phyloP scores from a whole-genome alignment of 2,113 vertebrate genomes.

The Varanus komodoensis region DNA sequence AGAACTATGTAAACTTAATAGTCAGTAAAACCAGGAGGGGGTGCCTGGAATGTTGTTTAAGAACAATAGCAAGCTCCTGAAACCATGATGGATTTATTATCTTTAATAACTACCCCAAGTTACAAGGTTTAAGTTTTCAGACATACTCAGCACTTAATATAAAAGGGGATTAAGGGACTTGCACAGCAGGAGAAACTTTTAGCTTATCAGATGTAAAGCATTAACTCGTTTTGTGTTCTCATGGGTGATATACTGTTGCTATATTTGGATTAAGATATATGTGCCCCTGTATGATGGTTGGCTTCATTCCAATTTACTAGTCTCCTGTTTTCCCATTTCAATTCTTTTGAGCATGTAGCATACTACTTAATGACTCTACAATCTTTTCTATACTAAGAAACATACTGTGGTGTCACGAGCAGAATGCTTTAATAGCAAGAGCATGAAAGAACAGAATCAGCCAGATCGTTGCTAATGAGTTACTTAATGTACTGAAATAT shows the following conservation, averaged over 20 bases:
- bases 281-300: background rate
- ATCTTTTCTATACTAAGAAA: background rate
- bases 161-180: slow-evolving; percentile 33
- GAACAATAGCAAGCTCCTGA: slow-evolving; percentile 12
- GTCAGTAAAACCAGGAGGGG: slow-evolving; percentile 18
- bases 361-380: background rate
- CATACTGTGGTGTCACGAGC: background rate
- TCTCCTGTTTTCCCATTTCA: background rate
- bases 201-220: slow-evolving; percentile 23
- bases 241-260: slow-evolving; percentile 14
- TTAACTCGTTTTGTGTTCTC: slow-evolving; percentile 17
- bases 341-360: background rate
- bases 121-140: slow-evolving; percentile 23
- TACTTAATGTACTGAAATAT: background rate
- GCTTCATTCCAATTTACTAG: background rate
- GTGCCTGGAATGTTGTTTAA: slow-evolving; percentile 10
- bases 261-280: background rate
- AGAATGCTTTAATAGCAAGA: background rate
- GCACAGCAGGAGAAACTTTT: slow-evolving; percentile 18
- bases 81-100: background rate
- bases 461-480: background rate
- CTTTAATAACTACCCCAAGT: slow-evolving; percentile 1
- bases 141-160: slow-evolving; percentile 34
- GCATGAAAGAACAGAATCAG: accelerated
- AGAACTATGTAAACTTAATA: slow-evolving; percentile 24